Percentiles rank a stretch among this genome's conserved stretches.
Conservation (phyloP, 2,113 vertebrate genomes). For the Clupea harengus region DNA sequence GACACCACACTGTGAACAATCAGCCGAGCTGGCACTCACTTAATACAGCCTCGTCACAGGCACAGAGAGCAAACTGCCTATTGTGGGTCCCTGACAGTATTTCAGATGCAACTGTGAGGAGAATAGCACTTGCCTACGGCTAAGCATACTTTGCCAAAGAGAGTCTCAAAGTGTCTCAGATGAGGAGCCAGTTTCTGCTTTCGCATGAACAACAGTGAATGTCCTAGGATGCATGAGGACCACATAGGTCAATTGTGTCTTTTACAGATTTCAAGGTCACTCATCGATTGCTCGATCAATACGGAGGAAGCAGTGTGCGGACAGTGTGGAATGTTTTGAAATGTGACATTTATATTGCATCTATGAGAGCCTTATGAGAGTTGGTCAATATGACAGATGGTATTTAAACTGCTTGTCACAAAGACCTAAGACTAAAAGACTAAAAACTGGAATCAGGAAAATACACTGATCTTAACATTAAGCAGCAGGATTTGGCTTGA, state of each 20-base stretch:
- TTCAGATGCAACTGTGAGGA: slow-evolving; percentile 9
- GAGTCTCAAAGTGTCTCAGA: neutral
- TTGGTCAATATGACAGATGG: neutral
- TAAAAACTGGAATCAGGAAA: neutral
- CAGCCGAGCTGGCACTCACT: neutral
- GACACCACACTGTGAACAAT: neutral
- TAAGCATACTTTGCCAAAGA: neutral
- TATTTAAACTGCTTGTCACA: neutral
- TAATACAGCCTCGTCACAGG: neutral
- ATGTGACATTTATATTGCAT: neutral
- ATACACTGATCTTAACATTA: neutral
- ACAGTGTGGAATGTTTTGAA: neutral
- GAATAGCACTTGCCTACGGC: neutral
- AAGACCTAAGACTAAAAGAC: too few relatives aligned
- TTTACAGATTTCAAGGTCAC: slow-evolving; percentile 11
- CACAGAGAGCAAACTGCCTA: neutral
- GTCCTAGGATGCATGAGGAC: neutral
- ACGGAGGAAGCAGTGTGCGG: neutral
- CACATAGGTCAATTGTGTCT: neutral
- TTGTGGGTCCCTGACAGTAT: neutral
- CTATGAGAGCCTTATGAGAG: neutral
- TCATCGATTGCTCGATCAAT: neutral
- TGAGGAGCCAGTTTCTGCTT: neutral
- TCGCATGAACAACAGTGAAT: neutral
- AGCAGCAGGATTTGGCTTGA: neutral